Evolutionary conservation across 1,140 invertebrate species (phyloP).

Genomic region (Cherax destructor): DNA sequence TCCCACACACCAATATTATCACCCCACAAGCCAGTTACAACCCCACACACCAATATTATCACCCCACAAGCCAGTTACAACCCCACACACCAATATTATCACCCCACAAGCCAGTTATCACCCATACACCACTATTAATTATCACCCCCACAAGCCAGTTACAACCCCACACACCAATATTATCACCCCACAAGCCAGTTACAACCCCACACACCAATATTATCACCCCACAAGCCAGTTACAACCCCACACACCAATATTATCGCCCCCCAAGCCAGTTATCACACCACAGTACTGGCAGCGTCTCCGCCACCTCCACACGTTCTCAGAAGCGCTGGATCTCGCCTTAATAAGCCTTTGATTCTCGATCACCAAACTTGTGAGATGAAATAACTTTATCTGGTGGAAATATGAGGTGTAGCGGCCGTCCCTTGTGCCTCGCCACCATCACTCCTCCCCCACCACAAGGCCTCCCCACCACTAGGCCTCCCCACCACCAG

Average conservation of each 20-base stretch:
- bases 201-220: too few relatives aligned
- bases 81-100: neutral
- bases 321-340: neutral
- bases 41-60: too few relatives aligned
- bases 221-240: too few relatives aligned
- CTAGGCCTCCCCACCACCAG: too few relatives aligned
- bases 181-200: neutral
- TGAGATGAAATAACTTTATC: neutral
- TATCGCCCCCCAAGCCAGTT: neutral
- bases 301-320: neutral
- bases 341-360: conserved; percentile 5
- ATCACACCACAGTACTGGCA: neutral
- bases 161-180: too few relatives aligned
- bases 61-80: too few relatives aligned
- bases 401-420: neutral
- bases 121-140: neutral
- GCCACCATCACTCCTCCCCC: too few relatives aligned
- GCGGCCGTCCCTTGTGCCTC: neutral
- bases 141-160: too few relatives aligned
- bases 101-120: neutral
- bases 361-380: conserved; percentile 4
- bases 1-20: too few relatives aligned
- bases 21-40: neutral
- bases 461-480: too few relatives aligned
- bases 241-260: neutral